Conservation (phyloP, 2,113 vertebrate species). For the Scomber scombrus region DNA sequence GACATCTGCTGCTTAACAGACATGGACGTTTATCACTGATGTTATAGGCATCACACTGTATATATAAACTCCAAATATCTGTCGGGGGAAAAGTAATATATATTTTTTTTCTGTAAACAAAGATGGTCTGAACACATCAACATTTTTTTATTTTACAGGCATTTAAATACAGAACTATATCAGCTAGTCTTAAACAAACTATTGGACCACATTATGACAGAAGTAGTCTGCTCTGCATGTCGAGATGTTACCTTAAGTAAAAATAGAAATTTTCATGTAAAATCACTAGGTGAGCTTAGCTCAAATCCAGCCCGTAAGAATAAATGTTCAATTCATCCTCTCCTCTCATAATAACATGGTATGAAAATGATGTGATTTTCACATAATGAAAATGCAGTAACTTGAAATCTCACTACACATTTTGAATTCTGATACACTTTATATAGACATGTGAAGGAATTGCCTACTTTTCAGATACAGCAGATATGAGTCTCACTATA, state of each 20-base stretch:
- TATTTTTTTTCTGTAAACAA: no score
- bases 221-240: not conserved
- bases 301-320: no score
- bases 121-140: not conserved
- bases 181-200: not conserved
- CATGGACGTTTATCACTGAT: no score
- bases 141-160: conserved; percentile 24
- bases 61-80: no score
- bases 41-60: no score
- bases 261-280: not conserved
- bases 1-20: no score
- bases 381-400: not conserved
- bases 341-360: not conserved
- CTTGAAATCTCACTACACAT: not conserved
- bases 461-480: not conserved
- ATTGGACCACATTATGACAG: conserved; percentile 5
- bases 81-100: no score
- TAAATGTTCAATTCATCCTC: not conserved
- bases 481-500: not conserved
- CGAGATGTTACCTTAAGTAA: not conserved
- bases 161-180: not conserved
- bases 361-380: no score
- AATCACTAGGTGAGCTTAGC: not conserved
- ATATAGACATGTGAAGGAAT: not conserved
- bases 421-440: not conserved